Conservation (phyloP, 2,797 vertebrate species). For the Clamator glandarius region DNA sequence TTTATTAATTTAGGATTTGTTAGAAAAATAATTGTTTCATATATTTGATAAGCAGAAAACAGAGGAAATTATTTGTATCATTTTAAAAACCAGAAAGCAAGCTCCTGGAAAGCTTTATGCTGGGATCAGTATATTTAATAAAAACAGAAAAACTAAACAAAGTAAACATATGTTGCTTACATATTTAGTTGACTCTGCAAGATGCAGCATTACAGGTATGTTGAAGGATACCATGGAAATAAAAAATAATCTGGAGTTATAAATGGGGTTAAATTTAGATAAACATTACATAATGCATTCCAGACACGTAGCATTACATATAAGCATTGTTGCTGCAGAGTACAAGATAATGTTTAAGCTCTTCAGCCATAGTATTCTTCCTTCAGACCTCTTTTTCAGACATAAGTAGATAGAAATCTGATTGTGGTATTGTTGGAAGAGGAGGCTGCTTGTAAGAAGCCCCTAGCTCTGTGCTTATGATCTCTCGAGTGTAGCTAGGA, state of each 20-base stretch:
- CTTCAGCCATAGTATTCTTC: neutral
- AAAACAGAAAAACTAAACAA: neutral
- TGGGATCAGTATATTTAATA: neutral
- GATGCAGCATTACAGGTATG: neutral
- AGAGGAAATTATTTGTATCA: neutral
- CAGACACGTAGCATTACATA: neutral
- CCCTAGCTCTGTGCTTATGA: neutral
- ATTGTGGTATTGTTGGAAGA: neutral
- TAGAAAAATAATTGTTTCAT: neutral
- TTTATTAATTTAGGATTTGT: neutral
- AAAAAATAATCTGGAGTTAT: slow-evolving; percentile 31
- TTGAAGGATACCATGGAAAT: slow-evolving; percentile 19
- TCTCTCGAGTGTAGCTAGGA: neutral
- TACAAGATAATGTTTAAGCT: slow-evolving; percentile 6
- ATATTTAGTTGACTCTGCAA: neutral
- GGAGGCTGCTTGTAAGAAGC: neutral
- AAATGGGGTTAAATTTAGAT: slow-evolving; percentile 39
- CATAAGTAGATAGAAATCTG: neutral
- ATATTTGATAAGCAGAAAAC: neutral
- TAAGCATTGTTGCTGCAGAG: neutral
- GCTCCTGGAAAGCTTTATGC: neutral
- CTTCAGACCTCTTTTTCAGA: neutral
- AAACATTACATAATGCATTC: slow-evolving; percentile 16
- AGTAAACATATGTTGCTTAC: neutral
- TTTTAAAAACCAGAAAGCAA: neutral